Conservation (phyloP, 2,797 vertebrate genomes). For the Characodon lateralis region DNA sequence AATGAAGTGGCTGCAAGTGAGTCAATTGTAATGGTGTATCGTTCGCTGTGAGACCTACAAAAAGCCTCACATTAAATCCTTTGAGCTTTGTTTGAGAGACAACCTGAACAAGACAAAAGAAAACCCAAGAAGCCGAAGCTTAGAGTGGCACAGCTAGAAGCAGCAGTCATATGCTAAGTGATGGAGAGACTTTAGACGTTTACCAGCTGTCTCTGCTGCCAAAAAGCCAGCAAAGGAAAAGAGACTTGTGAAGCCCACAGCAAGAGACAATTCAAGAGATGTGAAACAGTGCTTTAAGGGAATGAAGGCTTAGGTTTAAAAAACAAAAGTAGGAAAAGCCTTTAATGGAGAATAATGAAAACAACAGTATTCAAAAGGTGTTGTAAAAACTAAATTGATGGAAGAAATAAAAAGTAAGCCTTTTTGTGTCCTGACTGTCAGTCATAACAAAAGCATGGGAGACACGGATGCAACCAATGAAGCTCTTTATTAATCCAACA, state of each 20-base stretch:
- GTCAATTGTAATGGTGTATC: conserved; percentile 19
- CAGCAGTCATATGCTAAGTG: conserved; percentile 41
- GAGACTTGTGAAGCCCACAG: conserved; percentile 24
- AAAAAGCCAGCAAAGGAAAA: conserved; percentile 45
- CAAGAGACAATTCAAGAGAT: conserved; percentile 32
- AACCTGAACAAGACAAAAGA: conserved; percentile 42
- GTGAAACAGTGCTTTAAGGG: conserved; percentile 12
- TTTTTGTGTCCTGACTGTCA: too few relatives aligned
- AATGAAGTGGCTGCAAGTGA: conserved; percentile 26
- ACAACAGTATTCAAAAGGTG: not conserved
- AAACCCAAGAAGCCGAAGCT: conserved; percentile 46
- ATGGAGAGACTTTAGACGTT: conserved; percentile 58
- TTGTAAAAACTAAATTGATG: too few relatives aligned
- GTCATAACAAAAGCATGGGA: too few relatives aligned
- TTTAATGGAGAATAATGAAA: not conserved
- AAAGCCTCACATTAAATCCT: conserved; percentile 28
- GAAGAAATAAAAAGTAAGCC: too few relatives aligned
- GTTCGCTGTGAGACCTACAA: conserved; percentile 30
- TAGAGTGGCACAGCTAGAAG: conserved; percentile 54
- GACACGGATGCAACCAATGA: too few relatives aligned
- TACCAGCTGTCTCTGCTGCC: conserved; percentile 47
- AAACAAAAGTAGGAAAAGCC: not conserved
- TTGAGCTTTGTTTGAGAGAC: conserved; percentile 26
- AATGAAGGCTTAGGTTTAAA: not conserved
- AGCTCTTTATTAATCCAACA: too few relatives aligned